Base-by-base conservation (phyloP, 2,888 invertebrate genomes). In the Meiosimyza platycephala region DNA sequence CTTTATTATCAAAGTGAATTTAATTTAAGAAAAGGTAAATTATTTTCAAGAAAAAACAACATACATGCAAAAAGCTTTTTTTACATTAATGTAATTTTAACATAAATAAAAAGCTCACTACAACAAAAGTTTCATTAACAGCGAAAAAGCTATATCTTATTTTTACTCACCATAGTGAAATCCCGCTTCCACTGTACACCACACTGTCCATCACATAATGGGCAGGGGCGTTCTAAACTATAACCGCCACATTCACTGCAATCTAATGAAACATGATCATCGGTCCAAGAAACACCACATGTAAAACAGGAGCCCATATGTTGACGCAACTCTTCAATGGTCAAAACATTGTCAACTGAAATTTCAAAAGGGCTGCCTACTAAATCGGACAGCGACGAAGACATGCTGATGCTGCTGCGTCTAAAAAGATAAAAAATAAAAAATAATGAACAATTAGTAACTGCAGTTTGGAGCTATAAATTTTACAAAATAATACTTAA, bases 221-320 rank as follows among this genome's bases (percentile, higher is more conserved):
- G 92, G 83, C 95, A 95, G 22, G 94, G 93, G 78, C 94, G 89
- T 79, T 91, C 89, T 81, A 94, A 88, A 72, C 93, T 91, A 83
- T 93, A 94, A 70, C 94, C 93, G 59, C 94, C 94, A 84, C 94
- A 95, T 85, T 95, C 94, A 65, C 90, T 89, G 85, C 94, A 95
- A 83, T 93, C 93, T 63, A 93, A 88, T 11, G 93, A 93, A 59
- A 93, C 92, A 84, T 94, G 93, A 80, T 92, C 91, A 82, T 93
- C 92, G 79, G 90, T 90, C 94, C 94, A 95, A 79, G 92, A 93
- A 40, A 94, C 93, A 68, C 94, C 93, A 86, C 94, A 95, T 85
- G 92, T 92, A 85, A 93, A 93, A 84, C 93, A 93, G 77, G 92
- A 92, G 85, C 92, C 91, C 84, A 93, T 89, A 82, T 93, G 92